phyloP scores from a whole-genome alignment of 1,140 invertebrate genomes.

The Zaprionus inermis region DNA sequence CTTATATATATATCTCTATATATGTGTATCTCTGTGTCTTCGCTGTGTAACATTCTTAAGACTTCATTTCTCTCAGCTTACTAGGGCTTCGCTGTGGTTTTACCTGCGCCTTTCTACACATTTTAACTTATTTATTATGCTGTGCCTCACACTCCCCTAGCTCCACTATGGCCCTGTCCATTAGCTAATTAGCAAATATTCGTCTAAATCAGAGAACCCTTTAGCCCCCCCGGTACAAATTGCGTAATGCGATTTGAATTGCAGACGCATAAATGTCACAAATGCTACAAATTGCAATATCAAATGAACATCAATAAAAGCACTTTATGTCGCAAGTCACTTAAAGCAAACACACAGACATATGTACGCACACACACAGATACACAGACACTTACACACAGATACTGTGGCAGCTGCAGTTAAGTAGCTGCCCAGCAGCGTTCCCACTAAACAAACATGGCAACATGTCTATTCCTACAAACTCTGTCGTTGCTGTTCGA shows the following conservation, averaged over 20 bases:
- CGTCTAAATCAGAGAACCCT: slow-evolving; percentile 10
- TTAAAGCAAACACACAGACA: slow-evolving; percentile 48
- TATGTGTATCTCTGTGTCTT: not conserved
- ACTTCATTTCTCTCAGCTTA: slow-evolving; percentile 23
- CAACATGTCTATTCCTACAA: slow-evolving; percentile 66
- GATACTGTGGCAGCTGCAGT: slow-evolving; percentile 17
- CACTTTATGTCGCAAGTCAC: slow-evolving; percentile 80
- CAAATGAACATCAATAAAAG: slow-evolving; percentile 82
- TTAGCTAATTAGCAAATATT: slow-evolving; percentile 35
- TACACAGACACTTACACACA: slow-evolving; percentile 19
- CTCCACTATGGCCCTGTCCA: not conserved
- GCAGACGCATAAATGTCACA: slow-evolving; percentile 81
- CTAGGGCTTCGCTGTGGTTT: slow-evolving; percentile 28
- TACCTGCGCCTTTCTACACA: not conserved
- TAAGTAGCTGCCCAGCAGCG: slow-evolving; percentile 58
- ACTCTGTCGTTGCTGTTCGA: not conserved
- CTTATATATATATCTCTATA: not conserved
- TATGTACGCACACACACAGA: slow-evolving; percentile 17
- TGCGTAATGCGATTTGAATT: slow-evolving; percentile 75
- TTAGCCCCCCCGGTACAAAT: slow-evolving; percentile 36
- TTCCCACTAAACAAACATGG: slow-evolving; percentile 68
- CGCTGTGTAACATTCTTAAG: slow-evolving; percentile 42
- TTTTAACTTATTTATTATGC: not conserved
- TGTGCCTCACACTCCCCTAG: not conserved
- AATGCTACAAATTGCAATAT: slow-evolving; percentile 79